Evolutionary conservation across 2,113 vertebrate genomes (phyloP), one percentile per base, ranked within the genome.

Genomic region (Trinectes maculatus): DNA sequence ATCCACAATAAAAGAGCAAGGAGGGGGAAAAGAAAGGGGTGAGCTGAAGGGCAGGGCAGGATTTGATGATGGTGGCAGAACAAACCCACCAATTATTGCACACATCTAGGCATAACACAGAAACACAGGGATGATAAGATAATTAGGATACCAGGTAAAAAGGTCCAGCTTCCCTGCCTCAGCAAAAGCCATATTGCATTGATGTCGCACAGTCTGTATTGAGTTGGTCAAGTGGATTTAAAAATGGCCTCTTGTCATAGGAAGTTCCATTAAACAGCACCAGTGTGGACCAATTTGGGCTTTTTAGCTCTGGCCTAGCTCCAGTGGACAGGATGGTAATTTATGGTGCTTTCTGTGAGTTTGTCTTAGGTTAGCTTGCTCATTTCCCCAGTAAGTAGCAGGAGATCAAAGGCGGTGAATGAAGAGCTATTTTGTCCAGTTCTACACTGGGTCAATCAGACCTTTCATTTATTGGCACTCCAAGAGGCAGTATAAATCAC

Each of bases 401-500:
- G 29, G 37, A 86, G 80, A 88, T 89, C 82, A 89, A 89, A 89
- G 57, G 42, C 67, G 73, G 70, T 79, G 81, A 91, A 74, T 81
- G 71, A 87, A 82, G 86, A 87, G 79, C 68, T 48, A 58, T 86
- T 83, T 76, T 77, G 73, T 79, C 76, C 83, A 56, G 69, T 81
- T 79, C 65, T 83, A 73, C 81, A 80, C 74, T 29, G 56, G 79
- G 76, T 89, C 90, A 91, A 91, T 90, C 90, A 89, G 85, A 85
- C 80, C 74, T 80, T 77, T 85, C 83, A 71, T 89, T 91, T 90
- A 92, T 91, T 83, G 89, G 87, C 90, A 89, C 86, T 74, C 69
- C 77, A 74, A 79, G 89, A 89, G 85, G 86, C 49, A 5, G 62
- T 86, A 89, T 92, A 90, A 92, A 93, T 93, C 91, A 91, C 66